Percentiles rank a stretch among this genome's conserved stretches.
phyloP scores from a whole-genome alignment of 2,888 invertebrate genomes.

The Scaptomyza cyrtandrae region DNA sequence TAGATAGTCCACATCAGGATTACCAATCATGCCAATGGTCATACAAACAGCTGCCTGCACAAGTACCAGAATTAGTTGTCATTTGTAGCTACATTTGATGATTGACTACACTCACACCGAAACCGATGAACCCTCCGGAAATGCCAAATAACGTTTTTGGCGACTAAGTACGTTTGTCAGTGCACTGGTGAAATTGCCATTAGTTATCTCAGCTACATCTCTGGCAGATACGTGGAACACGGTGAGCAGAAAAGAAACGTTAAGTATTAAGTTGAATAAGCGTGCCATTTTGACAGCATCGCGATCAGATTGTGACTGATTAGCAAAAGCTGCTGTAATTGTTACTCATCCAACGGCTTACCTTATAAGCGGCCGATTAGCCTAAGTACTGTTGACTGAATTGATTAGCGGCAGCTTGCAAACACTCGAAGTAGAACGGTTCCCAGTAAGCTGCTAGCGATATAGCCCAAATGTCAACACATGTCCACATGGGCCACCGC shows the following conservation, averaged over 20 bases:
- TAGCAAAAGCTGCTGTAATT: not conserved
- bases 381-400: constrained; percentile 57
- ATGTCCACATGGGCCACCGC: constrained; percentile 36
- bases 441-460: constrained; percentile 15
- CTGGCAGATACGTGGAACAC: constrained; percentile 3
- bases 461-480: constrained; percentile 24
- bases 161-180: constrained; percentile 67
- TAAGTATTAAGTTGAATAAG: constrained; percentile 10
- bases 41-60: constrained; percentile 87
- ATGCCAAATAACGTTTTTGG: constrained; percentile 85
- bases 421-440: constrained; percentile 23
- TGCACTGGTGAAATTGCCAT: constrained; percentile 41
- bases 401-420: constrained; percentile 61
- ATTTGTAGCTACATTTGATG: constrained; percentile 5
- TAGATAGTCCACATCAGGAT: constrained; percentile 86
- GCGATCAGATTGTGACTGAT: constrained; percentile 49
- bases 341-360: not conserved
- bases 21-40: constrained; percentile 87
- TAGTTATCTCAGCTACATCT: constrained; percentile 1
- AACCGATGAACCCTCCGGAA: constrained; percentile 86
- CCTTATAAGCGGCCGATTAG: constrained; percentile 39
- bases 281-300: constrained; percentile 49
- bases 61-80: constrained; percentile 7
- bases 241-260: constrained; percentile 16
- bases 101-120: constrained; percentile 84